Evolutionary conservation across 1,140 invertebrate species (phyloP).

Genomic region (Acyrthosiphon pisum): DNA sequence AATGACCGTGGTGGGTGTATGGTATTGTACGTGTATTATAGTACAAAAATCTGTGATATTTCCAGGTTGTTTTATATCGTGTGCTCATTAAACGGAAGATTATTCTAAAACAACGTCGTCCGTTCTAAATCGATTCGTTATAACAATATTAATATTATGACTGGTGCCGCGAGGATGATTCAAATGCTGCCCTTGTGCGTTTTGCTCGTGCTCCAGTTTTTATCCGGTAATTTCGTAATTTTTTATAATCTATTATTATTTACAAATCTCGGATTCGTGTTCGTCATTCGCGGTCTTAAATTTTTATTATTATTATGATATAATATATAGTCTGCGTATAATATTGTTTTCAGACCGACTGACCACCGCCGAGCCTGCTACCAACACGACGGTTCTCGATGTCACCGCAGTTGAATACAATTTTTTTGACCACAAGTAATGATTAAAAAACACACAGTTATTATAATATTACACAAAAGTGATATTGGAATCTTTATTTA

Average conservation of each 20-base stretch:
- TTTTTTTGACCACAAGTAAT: conserved; percentile 19
- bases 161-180: not conserved
- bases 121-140: no score
- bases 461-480: no score
- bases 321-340: no score
- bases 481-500: not conserved
- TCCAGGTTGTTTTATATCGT: not conserved
- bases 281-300: not conserved
- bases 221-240: not conserved
- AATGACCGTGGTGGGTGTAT: not conserved
- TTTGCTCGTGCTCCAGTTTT: not conserved
- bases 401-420: not conserved
- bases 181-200: not conserved
- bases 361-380: not conserved
- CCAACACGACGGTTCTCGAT: not conserved
- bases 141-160: no score
- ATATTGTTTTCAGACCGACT: not conserved
- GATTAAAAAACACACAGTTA: not conserved
- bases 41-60: not conserved
- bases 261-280: not conserved
- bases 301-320: no score
- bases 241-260: not conserved
- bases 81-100: not conserved
- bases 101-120: not conserved
- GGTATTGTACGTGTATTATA: not conserved